Conservation (phyloP, 2,888 invertebrate species). For the Cephus rjabovi region DNA sequence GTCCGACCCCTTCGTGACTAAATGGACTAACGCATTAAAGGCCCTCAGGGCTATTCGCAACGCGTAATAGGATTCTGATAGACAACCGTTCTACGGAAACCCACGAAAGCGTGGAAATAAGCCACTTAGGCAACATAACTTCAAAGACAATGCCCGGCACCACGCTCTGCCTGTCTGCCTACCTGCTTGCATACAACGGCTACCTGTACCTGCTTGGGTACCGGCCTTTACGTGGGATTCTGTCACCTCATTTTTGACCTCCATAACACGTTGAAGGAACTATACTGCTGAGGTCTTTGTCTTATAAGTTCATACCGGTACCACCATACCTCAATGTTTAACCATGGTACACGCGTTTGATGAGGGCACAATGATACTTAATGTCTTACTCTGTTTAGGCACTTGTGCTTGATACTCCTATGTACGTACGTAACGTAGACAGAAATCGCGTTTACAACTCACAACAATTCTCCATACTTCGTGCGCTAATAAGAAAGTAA, state of each 20-base stretch:
- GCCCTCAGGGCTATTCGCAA: conserved; percentile 2
- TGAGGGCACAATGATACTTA: background rate
- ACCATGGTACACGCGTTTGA: background rate
- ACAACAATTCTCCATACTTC: background rate
- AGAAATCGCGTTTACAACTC: background rate
- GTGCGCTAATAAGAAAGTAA: conserved; percentile 9
- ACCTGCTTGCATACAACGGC: conserved; percentile 33
- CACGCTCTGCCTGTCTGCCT: conserved; percentile 58
- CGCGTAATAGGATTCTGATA: conserved; percentile 26
- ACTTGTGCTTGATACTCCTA: background rate
- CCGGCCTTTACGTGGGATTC: conserved; percentile 34
- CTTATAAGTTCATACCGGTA: background rate
- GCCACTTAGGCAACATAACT: conserved; percentile 60
- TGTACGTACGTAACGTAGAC: background rate
- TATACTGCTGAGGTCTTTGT: conserved; percentile 7
- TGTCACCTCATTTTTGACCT: conserved; percentile 46
- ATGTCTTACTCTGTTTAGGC: background rate
- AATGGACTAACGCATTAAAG: background rate
- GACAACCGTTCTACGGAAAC: conserved; percentile 46
- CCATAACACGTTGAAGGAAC: background rate
- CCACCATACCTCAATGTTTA: background rate
- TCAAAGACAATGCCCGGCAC: conserved; percentile 64
- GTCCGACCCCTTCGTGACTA: background rate
- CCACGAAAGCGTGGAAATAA: conserved; percentile 67
- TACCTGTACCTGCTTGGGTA: conserved; percentile 28